Conservation (phyloP, 37 sponge, comb jelly and placozoan genomes). For the Crambe crambe region DNA sequence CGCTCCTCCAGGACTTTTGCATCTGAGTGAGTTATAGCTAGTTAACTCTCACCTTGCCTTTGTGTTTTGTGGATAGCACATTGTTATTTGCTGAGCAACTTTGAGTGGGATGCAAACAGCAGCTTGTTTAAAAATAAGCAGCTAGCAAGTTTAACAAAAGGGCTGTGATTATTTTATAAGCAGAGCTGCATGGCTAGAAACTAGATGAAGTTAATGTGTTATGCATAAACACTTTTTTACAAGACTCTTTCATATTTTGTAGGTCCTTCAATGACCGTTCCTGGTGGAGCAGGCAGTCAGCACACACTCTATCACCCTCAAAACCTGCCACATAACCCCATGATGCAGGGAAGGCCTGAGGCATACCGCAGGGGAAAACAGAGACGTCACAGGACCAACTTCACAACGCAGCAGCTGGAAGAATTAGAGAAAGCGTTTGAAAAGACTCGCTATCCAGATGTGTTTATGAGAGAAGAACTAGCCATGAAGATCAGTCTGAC, state of each 20-base stretch:
- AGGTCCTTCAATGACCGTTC: slow-evolving; percentile 42
- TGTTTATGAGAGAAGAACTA: slow-evolving; percentile 93
- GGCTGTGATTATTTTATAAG: too few relatives aligned
- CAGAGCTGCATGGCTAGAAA: too few relatives aligned
- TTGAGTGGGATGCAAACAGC: too few relatives aligned
- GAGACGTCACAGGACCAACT: slow-evolving; percentile 84
- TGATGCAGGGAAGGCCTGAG: slow-evolving; percentile 31
- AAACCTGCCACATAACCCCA: slow-evolving; percentile 6
- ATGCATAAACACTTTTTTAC: too few relatives aligned
- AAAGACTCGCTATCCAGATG: slow-evolving; percentile 91
- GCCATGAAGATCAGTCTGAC: slow-evolving; percentile 89
- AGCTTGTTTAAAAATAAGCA: too few relatives aligned
- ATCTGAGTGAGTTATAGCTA: slow-evolving; percentile 34
- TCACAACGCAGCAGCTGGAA: slow-evolving; percentile 89
- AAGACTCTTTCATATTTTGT: background rate
- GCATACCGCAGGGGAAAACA: slow-evolving; percentile 75
- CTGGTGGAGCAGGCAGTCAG: slow-evolving; percentile 16
- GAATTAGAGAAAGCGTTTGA: slow-evolving; percentile 87
- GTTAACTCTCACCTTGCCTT: background rate
- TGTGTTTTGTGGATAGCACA: too few relatives aligned
- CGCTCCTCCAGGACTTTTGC: slow-evolving; percentile 51
- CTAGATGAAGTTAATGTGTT: too few relatives aligned
- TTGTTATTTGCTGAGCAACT: too few relatives aligned
- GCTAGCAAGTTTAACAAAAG: too few relatives aligned
- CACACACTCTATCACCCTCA: slow-evolving; percentile 49